A percentile compares a stretch with the other conserved stretches of the same genome.
Conservation (phyloP, 2,797 vertebrate species). For the Onychomys leucogaster region DNA sequence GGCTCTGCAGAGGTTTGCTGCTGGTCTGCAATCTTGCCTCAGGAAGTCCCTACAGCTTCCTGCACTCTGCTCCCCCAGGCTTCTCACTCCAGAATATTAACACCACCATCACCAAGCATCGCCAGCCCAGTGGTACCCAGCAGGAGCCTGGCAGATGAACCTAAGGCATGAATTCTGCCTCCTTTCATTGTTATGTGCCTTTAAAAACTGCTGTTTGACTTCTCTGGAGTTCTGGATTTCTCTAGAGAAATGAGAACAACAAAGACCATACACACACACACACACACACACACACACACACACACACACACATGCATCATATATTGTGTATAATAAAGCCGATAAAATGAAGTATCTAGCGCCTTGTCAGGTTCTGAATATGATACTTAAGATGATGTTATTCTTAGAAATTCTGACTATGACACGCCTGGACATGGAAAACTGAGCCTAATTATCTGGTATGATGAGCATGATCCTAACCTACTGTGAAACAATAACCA, state of each 20-base stretch:
- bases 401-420: slow-evolving; percentile 23
- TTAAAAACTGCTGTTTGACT: background rate
- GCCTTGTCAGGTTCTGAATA: background rate
- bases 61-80: background rate
- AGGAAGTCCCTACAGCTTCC: background rate
- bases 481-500: slow-evolving; percentile 53
- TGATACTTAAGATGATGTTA: background rate
- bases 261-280: background rate
- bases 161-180: background rate
- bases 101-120: accelerated
- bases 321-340: background rate
- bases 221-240: slow-evolving; percentile 6
- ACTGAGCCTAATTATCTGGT: slow-evolving; percentile 42
- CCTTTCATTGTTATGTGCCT: background rate
- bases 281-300: background rate
- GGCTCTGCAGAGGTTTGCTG: background rate
- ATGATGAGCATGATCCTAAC: background rate
- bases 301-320: background rate
- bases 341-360: background rate
- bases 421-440: background rate
- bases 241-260: background rate
- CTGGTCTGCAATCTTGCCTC: background rate
- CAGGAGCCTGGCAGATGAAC: background rate
- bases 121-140: background rate
- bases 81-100: background rate